Conservation (phyloP, 2,113 vertebrate genomes). For the Petroica traversi region DNA sequence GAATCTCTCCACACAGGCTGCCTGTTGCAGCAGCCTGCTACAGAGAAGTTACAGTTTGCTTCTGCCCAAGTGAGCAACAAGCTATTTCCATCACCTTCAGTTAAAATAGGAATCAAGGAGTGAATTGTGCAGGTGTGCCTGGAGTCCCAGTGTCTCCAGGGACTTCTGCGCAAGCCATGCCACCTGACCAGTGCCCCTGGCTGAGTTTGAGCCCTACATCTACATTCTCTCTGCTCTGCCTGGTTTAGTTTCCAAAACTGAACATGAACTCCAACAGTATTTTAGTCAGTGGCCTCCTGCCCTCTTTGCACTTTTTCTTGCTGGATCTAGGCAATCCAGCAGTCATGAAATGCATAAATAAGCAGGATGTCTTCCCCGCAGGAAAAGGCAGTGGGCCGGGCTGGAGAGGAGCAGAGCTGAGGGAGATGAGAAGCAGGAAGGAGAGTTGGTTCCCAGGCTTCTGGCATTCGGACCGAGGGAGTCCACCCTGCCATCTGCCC, state of each 20-base stretch:
- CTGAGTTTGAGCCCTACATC: accelerated
- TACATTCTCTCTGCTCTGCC: not conserved
- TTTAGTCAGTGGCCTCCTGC: not conserved
- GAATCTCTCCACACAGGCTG: not conserved
- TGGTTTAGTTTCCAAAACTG: not conserved
- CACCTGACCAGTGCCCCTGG: not conserved
- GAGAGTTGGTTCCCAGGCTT: conserved; percentile 65
- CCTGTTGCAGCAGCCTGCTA: not conserved
- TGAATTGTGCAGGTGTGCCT: not conserved
- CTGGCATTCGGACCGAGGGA: conserved; percentile 34
- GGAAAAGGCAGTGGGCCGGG: conserved; percentile 43
- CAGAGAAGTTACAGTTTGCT: not conserved
- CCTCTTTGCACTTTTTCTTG: not conserved
- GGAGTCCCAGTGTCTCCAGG: not conserved
- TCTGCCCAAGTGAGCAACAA: not conserved
- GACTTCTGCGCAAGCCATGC: not conserved
- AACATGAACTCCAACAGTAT: not conserved
- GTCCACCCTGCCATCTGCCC: conserved; percentile 62
- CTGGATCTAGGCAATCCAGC: not conserved
- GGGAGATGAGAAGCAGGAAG: conserved; percentile 68
- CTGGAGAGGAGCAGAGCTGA: not conserved
- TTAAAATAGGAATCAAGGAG: not conserved
- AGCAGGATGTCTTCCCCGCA: conserved; percentile 57
- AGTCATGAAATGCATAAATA: conserved; percentile 20
- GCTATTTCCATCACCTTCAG: not conserved